These are phyloP conservation scores for Petrocephalus sullivani DNA, from an alignment of 2,797 vertebrate species.

Conservation along the genomic window DNA sequence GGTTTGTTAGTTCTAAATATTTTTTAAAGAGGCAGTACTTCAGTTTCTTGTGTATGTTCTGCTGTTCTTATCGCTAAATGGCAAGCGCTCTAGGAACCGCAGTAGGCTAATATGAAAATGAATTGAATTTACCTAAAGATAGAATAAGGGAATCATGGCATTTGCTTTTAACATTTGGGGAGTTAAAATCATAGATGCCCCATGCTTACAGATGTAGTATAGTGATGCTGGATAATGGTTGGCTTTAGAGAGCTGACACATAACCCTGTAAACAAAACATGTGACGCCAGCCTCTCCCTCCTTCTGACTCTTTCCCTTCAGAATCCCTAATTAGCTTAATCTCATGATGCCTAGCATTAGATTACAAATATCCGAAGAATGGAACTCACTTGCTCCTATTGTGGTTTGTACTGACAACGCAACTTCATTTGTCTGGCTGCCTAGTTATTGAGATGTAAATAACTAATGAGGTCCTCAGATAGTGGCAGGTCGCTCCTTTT, in stretches of 20 bases:
- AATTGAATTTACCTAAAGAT: neutral
- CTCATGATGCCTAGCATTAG: neutral
- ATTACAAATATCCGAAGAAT: conserved; percentile 13
- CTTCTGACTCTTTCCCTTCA: neutral
- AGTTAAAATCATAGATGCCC: neutral
- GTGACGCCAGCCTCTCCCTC: neutral
- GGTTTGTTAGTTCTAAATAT: neutral
- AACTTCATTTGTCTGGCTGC: conserved; percentile 1
- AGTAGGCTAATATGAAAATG: neutral
- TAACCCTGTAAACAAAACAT: neutral
- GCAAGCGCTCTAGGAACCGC: neutral
- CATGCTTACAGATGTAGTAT: neutral
- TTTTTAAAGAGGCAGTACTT: neutral
- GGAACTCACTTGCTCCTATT: neutral
- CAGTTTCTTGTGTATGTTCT: neutral
- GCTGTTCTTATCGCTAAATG: neutral
- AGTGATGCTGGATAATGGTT: neutral
- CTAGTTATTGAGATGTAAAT: conserved; percentile 13
- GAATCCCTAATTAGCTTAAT: conserved; percentile 11
- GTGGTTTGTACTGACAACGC: conserved; percentile 10
- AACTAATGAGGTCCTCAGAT: neutral
- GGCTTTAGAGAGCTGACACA: neutral
- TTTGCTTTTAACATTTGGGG: neutral
- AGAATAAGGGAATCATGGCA: neutral
- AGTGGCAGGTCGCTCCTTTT: neutral